Base-by-base conservation (phyloP, 2,113 vertebrate genomes). In the Rafetus swinhoei region DNA sequence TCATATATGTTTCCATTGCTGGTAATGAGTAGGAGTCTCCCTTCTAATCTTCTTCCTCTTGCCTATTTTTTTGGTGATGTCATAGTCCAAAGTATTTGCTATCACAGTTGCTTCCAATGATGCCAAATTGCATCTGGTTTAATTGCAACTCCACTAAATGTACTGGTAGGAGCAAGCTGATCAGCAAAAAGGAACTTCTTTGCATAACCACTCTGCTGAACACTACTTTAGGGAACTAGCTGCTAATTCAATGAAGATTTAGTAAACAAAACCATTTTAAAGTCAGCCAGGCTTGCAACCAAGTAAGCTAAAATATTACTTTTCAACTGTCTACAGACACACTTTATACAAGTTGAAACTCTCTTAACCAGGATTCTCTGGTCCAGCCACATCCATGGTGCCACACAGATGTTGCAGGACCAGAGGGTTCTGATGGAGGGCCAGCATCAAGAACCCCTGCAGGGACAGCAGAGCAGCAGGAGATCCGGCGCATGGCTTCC, bases 1-100 rank as follows among this genome's bases (percentile, higher is more conserved):
- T 90, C 77, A 81, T 94, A 91, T 87, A 59, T 52, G 79, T 96
- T 94, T 79, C 94, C 81, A 59, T 82, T 79, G 82, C 82, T 91
- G 77, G 52, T 85, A 81, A 74, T 60, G 88, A 95, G 84, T 86
- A 56, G 29, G 32, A 8, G 88, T 94, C 84, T 93, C 56, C 85
- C 90, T 91, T 90, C 72, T 94, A 95, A 89, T 77, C 85, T 0
- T 0, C 79, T 74, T 59, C 92, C 88, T 92, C 84, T 76, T 84
- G 84, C 84, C 94, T 85, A 7, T 91, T 88, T 92, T 92, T 92
- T 86, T 91, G 94, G 83, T 0, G 1, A 65, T 93, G 79, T 81
- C 79, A 93, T n/a, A 92, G 45, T 39, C 35, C 86, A 92, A 82
- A 72, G 81, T 80, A 84, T 93, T 86, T 89, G 62, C 94, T 92